A percentile compares a stretch with the other conserved stretches of the same genome.
Conservation (phyloP, 1,140 invertebrate species). For the Tyrophagus putrescentiae region DNA sequence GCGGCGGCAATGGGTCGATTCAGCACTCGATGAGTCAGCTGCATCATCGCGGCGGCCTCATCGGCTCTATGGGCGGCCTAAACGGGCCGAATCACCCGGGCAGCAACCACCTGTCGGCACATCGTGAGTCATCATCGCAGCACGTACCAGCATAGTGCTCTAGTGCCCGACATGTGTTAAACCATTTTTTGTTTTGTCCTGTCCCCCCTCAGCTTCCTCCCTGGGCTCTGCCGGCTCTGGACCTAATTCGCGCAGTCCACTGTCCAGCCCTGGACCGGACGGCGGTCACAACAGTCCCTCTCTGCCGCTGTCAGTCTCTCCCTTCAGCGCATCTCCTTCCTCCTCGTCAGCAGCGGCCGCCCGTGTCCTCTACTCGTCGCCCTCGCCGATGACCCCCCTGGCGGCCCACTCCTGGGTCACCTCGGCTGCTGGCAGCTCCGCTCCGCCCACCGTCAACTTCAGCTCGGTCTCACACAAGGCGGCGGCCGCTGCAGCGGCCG, state of each 20-base stretch:
- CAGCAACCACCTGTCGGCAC: neutral
- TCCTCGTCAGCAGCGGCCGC: neutral
- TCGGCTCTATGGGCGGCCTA: neutral
- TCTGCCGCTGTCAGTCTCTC: no score
- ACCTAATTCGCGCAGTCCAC: neutral
- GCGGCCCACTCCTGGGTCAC: neutral
- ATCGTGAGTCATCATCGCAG: neutral
- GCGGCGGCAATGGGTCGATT: neutral
- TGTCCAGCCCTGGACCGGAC: neutral
- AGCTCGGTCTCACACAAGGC: neutral
- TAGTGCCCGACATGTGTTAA: neutral
- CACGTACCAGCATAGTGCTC: neutral
- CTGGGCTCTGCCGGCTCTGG: no score
- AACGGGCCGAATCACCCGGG: neutral
- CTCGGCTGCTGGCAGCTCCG: neutral
- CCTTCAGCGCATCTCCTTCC: neutral
- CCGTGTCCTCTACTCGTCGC: neutral
- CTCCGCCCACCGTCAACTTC: neutral
- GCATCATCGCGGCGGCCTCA: neutral
- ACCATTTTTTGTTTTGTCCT: neutral
- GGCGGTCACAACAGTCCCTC: neutral
- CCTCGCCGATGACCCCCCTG: neutral
- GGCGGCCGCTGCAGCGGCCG: neutral
- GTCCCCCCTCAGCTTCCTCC: neutral
- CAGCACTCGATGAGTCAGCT: neutral